These are phyloP conservation scores for Cheilosia vernalis DNA, from an alignment of 2,888 invertebrate species.

Conservation along the genomic window DNA sequence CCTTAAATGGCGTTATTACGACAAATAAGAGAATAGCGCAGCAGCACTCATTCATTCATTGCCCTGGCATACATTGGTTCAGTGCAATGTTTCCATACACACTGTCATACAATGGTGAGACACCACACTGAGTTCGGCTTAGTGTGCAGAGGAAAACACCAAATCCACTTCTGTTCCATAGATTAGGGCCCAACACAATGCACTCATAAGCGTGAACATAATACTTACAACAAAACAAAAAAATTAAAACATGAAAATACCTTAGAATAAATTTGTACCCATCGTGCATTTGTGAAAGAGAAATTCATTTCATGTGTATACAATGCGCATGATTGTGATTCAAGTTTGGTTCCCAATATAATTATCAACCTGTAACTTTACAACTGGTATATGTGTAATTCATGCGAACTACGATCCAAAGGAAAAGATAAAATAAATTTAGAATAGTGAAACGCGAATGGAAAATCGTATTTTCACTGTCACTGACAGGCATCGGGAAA, in stretches of 20 bases:
- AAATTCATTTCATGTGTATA: conserved; percentile 33
- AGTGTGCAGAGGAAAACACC: conserved; percentile 6
- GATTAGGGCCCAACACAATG: conserved; percentile 37
- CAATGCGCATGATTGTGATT: conserved; percentile 70
- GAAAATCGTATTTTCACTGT: conserved; percentile 66
- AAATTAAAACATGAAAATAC: conserved; percentile 11
- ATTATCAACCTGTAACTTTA: conserved; percentile 50
- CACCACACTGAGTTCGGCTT: conserved; percentile 50
- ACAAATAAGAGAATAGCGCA: conserved; percentile 59
- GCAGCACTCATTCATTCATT: conserved; percentile 58
- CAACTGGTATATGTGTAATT: conserved; percentile 31
- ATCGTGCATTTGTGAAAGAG: conserved; percentile 59
- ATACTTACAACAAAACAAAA: not conserved
- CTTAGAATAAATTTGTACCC: conserved; percentile 45
- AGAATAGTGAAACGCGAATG: conserved; percentile 63
- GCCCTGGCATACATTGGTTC: conserved; percentile 63
- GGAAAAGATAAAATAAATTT: conserved; percentile 60
- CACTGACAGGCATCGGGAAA: conserved; percentile 46
- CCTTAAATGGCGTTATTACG: conserved; percentile 65
- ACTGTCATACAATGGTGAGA: conserved; percentile 41
- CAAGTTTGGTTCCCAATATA: conserved; percentile 27
- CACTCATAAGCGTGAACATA: conserved; percentile 54
- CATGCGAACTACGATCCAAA: conserved; percentile 57
- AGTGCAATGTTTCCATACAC: conserved; percentile 17
- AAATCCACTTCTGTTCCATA: conserved; percentile 32